phyloP scores from a whole-genome alignment of 35 echinoderm and acorn worm species.

The Apostichopus japonicus region DNA sequence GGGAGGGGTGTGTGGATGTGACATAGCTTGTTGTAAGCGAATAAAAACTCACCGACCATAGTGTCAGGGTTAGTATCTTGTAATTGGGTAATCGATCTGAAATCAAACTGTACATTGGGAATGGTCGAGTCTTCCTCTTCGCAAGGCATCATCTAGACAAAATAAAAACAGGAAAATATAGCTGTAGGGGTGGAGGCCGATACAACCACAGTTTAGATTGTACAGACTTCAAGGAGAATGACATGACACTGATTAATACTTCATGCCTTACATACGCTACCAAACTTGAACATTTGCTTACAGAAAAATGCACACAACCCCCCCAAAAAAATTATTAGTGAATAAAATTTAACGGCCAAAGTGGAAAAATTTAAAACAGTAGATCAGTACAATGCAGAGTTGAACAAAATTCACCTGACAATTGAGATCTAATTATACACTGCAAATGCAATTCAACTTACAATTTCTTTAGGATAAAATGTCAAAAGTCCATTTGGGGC shows the following conservation, averaged over 20 bases:
- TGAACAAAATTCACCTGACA: too few relatives aligned
- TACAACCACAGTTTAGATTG: background rate
- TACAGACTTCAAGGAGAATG: background rate
- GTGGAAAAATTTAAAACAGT: too few relatives aligned
- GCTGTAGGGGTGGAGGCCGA: background rate
- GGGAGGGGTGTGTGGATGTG: too few relatives aligned
- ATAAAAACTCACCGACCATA: constrained; percentile 77
- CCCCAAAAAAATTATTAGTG: background rate
- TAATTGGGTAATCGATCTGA: constrained; percentile 70
- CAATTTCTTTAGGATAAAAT: too few relatives aligned
- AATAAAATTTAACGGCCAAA: too few relatives aligned
- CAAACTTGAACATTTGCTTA: too few relatives aligned
- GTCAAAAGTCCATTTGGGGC: too few relatives aligned
- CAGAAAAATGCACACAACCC: too few relatives aligned
- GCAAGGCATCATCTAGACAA: constrained; percentile 47
- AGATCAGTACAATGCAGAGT: too few relatives aligned
- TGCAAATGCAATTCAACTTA: too few relatives aligned
- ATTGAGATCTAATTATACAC: too few relatives aligned
- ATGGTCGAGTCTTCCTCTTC: constrained; percentile 80
- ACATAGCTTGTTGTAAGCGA: background rate
- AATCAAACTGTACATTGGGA: constrained; percentile 85
- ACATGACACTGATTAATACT: background rate
- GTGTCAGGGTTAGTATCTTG: constrained; percentile 79
- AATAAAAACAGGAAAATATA: background rate
- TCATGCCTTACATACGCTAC: too few relatives aligned